Base-by-base conservation (phyloP, 2,888 invertebrate species). In the Coleophora flavipennella region DNA sequence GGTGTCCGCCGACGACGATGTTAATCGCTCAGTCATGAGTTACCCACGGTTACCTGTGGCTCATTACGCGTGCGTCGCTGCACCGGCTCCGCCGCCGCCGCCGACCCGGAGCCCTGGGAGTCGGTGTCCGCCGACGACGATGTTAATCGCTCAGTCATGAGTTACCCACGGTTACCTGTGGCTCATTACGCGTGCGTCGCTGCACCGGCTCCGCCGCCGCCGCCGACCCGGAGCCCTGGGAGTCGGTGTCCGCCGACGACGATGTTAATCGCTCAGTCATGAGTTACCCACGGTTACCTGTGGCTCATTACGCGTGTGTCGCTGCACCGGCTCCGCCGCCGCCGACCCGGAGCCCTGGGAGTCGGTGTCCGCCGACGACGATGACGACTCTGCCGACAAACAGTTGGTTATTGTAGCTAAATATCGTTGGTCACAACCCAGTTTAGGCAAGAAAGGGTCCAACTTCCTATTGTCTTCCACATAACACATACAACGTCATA, bases 1-100 rank as follows among this genome's bases (percentile, higher is more conserved):
- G 40, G 83, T 84, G 60, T 81, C 81, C 39, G 81, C 83, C 20
- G 83, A 84, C 8, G 83, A 81, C n/a, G n/a, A n/a, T n/a, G n/a
- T n/a, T n/a, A n/a, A n/a, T n/a, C n/a, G n/a, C n/a, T n/a, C n/a
- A n/a, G n/a, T n/a, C n/a, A n/a, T n/a, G n/a, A n/a, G n/a, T n/a
- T n/a, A n/a, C n/a, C n/a, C n/a, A n/a, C n/a, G n/a, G n/a, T n/a
- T n/a, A n/a, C n/a, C n/a, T n/a, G n/a, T n/a, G n/a, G n/a, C n/a
- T n/a, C n/a, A n/a, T n/a, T n/a, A n/a, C n/a, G n/a, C n/a, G n/a
- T n/a, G n/a, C n/a, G n/a, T 9, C 67, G 62, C 43, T 65, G 67
- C 49, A 57, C 65, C 36, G 63, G 64, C 41, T 56, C 63, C 31
- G 61, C 68, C 37, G 72, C 78, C 31, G 81, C 52, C 7, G 51